Conservation (phyloP, 2,888 invertebrate species). For the Lithophane ornitopus region DNA sequence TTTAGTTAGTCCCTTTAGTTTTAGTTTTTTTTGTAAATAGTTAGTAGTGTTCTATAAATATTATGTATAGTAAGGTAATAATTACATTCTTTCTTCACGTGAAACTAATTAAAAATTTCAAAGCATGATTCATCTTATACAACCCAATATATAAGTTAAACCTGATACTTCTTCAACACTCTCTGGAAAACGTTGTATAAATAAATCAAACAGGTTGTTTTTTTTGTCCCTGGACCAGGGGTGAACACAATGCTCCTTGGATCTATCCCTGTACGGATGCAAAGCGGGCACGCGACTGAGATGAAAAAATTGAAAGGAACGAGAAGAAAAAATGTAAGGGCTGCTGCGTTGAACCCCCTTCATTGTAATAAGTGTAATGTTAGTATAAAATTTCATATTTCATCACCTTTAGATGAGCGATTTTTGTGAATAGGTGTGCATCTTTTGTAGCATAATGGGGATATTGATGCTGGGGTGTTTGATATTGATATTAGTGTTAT, state of each 20-base stretch:
- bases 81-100: background rate
- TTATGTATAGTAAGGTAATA: no score
- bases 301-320: slow-evolving; percentile 66
- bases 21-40: no score
- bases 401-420: slow-evolving; percentile 69
- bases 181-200: slow-evolving; percentile 25
- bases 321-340: slow-evolving; percentile 56
- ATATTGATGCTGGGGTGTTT: slow-evolving; percentile 24
- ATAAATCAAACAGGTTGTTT: slow-evolving; percentile 66
- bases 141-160: slow-evolving; percentile 3
- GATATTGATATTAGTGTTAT: background rate
- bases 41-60: no score
- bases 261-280: slow-evolving; percentile 56
- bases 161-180: slow-evolving; percentile 3
- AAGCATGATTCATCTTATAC: background rate
- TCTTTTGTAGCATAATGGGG: slow-evolving; percentile 11
- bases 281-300: slow-evolving; percentile 73
- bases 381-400: slow-evolving; percentile 73
- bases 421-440: slow-evolving; percentile 37
- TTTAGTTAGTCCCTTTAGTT: no score
- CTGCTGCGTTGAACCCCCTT: slow-evolving; percentile 42
- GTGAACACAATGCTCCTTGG: slow-evolving; percentile 36
- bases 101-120: background rate
- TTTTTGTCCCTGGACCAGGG: slow-evolving; percentile 48
- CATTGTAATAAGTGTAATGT: slow-evolving; percentile 64